These are phyloP conservation scores for Tetranychus piercei DNA, from an alignment of 2,888 invertebrate species.

Conservation along the genomic window DNA sequence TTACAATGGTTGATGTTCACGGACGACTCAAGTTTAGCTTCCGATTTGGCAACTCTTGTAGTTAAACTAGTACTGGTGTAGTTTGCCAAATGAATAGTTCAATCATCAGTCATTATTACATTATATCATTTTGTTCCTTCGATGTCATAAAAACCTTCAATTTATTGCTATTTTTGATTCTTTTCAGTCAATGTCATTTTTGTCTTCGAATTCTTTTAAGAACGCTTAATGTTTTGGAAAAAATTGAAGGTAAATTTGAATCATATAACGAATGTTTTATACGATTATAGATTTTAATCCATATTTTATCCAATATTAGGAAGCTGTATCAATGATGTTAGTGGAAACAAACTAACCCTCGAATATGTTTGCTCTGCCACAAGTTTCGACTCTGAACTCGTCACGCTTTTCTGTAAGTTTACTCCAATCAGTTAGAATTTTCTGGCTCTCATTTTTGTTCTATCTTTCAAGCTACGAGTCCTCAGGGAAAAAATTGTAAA, in stretches of 20 bases:
- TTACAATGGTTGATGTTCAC: neutral
- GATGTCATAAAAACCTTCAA: neutral
- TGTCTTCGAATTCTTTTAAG: conserved; percentile 66
- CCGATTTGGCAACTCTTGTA: neutral
- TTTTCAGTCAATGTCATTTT: conserved; percentile 45
- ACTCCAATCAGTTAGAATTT: neutral
- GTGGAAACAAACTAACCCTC: conserved; percentile 46
- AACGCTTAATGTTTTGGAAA: conserved; percentile 71
- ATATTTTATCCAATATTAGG: conserved; percentile 35
- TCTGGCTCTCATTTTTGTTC: neutral
- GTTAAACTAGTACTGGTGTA: neutral
- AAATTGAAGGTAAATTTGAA: conserved; percentile 52
- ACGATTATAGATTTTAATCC: conserved; percentile 17
- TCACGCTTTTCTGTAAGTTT: conserved; percentile 50
- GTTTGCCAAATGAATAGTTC: neutral
- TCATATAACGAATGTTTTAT: neutral
- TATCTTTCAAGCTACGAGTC: conserved; percentile 48
- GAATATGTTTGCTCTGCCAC: conserved; percentile 56
- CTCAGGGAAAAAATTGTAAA: conserved; percentile 70
- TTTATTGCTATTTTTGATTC: neutral
- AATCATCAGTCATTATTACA: neutral
- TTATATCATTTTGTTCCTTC: neutral
- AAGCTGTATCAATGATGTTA: conserved; percentile 51
- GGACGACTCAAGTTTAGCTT: neutral
- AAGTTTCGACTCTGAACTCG: conserved; percentile 55